Evolutionary conservation across 2,888 invertebrate species (phyloP).

Genomic region (Troides oblongomaculatus): DNA sequence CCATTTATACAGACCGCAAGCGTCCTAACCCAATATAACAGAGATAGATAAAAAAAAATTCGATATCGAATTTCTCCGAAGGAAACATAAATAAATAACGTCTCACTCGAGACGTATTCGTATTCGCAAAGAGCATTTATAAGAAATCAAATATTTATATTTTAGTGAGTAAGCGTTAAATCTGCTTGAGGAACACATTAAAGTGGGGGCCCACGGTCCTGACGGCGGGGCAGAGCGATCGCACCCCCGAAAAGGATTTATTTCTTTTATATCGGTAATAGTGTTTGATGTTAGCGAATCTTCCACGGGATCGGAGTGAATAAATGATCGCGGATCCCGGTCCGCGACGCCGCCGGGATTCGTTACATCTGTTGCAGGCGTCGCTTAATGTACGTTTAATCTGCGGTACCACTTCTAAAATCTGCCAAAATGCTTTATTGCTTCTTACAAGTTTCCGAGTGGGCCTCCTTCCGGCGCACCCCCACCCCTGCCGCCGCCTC

Average conservation of each 20-base stretch:
- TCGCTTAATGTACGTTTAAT: constrained; percentile 75
- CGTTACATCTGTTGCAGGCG: constrained; percentile 61
- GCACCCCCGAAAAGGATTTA: constrained; percentile 26
- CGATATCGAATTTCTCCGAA: no score
- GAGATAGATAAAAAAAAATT: no score
- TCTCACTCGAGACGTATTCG: no score
- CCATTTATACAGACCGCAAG: no score
- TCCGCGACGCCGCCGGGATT: constrained; percentile 34
- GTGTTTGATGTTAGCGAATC: constrained; percentile 31
- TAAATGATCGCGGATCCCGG: constrained; percentile 24
- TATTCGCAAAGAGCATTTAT: background rate
- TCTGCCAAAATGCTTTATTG: constrained; percentile 78
- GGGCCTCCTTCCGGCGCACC: constrained; percentile 40
- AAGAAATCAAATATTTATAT: constrained; percentile 26
- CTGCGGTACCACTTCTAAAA: constrained; percentile 67
- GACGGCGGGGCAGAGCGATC: constrained; percentile 15
- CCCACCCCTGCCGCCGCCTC: constrained; percentile 29
- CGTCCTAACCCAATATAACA: no score
- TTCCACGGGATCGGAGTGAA: constrained; percentile 25
- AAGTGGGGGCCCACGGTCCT: constrained; percentile 21
- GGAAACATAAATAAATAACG: no score
- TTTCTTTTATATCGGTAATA: constrained; percentile 30
- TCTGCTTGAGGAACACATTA: constrained; percentile 27
- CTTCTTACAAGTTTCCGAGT: constrained; percentile 67
- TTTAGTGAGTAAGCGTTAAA: constrained; percentile 21